phyloP scores from a whole-genome alignment of 2,113 vertebrate genomes.

The Scartelaos histophorus region DNA sequence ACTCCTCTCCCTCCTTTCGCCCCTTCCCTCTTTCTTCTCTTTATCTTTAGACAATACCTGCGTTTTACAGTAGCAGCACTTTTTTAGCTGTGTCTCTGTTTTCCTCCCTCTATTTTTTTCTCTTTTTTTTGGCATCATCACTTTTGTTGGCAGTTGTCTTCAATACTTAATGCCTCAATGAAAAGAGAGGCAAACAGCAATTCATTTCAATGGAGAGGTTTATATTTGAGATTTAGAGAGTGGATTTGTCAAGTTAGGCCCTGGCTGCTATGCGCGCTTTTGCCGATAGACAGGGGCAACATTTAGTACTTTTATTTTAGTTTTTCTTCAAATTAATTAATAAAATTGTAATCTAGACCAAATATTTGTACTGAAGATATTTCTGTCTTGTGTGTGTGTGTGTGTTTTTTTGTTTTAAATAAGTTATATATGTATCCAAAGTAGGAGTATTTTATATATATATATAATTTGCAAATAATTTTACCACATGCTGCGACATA shows the following conservation, averaged over 20 bases:
- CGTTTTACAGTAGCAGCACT: conserved; percentile 70
- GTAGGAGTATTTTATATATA: no score
- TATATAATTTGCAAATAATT: no score
- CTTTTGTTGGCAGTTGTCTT: conserved; percentile 69
- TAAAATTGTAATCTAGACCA: no score
- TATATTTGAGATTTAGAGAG: conserved; percentile 26
- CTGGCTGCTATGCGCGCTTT: background rate
- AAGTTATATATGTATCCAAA: no score
- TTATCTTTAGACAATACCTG: conserved; percentile 78
- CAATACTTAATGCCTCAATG: conserved; percentile 72
- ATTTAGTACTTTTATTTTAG: background rate
- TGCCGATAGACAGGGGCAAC: no score
- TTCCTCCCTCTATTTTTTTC: conserved; percentile 21
- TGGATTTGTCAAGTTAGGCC: conserved; percentile 29
- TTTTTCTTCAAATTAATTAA: background rate
- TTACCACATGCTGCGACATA: no score
- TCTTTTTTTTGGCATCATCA: conserved; percentile 66
- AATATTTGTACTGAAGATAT: no score
- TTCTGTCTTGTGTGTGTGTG: no score
- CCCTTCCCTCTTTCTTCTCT: conserved; percentile 42
- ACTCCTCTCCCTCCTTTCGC: conserved; percentile 57
- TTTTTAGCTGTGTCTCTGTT: conserved; percentile 69
- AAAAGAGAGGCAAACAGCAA: conserved; percentile 59
- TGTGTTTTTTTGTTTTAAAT: no score
- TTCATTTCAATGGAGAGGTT: conserved; percentile 35